Base-by-base conservation (phyloP, 2,888 invertebrate species). In the Creontiades dilutus region DNA sequence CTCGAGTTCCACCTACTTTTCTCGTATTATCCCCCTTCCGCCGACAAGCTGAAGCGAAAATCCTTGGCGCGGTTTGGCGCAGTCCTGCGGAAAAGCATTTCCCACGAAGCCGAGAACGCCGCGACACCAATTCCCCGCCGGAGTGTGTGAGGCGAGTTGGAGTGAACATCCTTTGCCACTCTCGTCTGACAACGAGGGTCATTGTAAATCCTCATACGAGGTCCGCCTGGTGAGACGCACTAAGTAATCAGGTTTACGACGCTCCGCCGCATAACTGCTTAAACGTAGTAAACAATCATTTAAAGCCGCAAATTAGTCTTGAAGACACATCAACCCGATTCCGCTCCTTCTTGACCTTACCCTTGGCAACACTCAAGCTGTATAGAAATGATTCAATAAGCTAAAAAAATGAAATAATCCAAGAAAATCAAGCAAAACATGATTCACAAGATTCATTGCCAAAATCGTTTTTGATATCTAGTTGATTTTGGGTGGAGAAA, bases 1-100 rank as follows among this genome's bases (percentile, higher is more conserved):
- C 68, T 68, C 68, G 68, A 68, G 68, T 68, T 68, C 68, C 68
- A 68, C 68, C 68, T 68, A 68, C 68, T 68, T 68, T 68, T 14
- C 19, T 23, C 68, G 68, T 23, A 68, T 68, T 68, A 68, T 68
- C 68, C 68, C 12, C 23, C 23, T 14, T 2, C 19, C 19, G 23
- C 11, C 12, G 23, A 12, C 14, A 2, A 61, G 68, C 68, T 2
- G 37, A 37, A 37, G 37, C 37, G 23, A 23, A 68, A 68, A 68
- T 68, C 68, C 68, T 7, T 52, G 13, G 68, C 68, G 68, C 13
- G 68, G 68, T 68, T 68, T 68, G 12, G 68, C 0, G 68, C 23
- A 23, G 12, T 23, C 9, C 37, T 37, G 68, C 19, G 68, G 68
- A 23, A 68, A 68, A 68, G 61, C 52, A 52, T 52, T 52, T 52